Conservation (phyloP, 2,113 vertebrate genomes). For the Lipophrys pholis region DNA sequence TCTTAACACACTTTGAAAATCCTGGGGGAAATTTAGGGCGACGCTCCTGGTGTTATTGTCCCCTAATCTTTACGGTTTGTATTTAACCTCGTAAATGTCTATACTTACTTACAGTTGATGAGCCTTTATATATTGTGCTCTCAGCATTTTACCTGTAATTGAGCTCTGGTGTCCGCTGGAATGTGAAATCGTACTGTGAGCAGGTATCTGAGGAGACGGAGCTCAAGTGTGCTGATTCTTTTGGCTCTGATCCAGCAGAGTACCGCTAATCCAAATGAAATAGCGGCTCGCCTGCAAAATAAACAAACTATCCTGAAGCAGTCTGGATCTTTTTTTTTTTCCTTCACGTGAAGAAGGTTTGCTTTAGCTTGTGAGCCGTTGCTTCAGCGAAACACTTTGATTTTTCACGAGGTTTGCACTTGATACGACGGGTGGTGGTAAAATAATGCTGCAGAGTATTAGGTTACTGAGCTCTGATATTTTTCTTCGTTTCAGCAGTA, state of each 20-base stretch:
- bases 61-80: no score
- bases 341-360: conserved; percentile 45
- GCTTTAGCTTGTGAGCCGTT: conserved; percentile 52
- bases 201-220: conserved; percentile 34
- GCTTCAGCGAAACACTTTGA: conserved; percentile 39
- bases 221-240: conserved; percentile 29
- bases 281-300: conserved; percentile 34
- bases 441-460: conserved; percentile 24
- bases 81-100: no score
- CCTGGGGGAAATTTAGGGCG: no score
- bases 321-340: background rate
- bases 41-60: no score
- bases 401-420: conserved; percentile 41
- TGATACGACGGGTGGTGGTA: conserved; percentile 5
- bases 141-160: no score
- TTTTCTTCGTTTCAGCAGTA: conserved; percentile 30
- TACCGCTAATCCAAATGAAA: conserved; percentile 51
- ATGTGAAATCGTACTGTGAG: conserved; percentile 15
- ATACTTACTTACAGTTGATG: no score
- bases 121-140: no score
- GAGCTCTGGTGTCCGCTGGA: conserved; percentile 9
- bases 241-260: conserved; percentile 41
- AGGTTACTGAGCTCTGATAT: conserved; percentile 28
- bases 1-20: no score
- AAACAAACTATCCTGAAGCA: conserved; percentile 17